A percentile compares a stretch with the other conserved stretches of the same genome.
These are phyloP conservation scores for Odontomyia ornata DNA, from an alignment of 2,888 invertebrate genomes.

Conservation along the genomic window DNA sequence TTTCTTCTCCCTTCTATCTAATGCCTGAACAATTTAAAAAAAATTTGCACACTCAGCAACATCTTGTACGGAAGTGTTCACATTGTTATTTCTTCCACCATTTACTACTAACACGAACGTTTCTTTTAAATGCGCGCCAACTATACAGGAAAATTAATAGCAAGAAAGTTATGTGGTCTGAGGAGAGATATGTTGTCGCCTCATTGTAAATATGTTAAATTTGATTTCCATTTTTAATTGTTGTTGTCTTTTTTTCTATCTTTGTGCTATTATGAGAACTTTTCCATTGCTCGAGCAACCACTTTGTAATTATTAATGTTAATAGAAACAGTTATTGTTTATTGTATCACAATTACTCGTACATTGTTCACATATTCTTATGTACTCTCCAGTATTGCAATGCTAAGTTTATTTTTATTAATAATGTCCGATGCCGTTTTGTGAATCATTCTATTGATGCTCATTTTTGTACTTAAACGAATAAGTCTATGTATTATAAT, in stretches of 20 bases:
- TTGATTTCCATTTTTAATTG: conserved; percentile 16
- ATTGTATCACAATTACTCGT: not conserved
- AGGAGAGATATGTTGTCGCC: conserved; percentile 1
- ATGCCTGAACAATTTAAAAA: not conserved
- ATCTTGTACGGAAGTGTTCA: not conserved
- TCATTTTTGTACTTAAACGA: conserved; percentile 42
- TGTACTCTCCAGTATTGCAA: conserved; percentile 27
- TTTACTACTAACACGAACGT: not conserved
- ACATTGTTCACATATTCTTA: not conserved
- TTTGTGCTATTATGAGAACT: conserved; percentile 15
- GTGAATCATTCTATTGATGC: conserved; percentile 32
- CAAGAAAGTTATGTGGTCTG: conserved; percentile 25
- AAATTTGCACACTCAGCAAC: not conserved
- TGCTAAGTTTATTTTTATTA: conserved; percentile 6
- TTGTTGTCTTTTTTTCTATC: conserved; percentile 5
- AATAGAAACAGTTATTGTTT: conserved; percentile 4
- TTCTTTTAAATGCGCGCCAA: not conserved
- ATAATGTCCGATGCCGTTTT: conserved; percentile 19
- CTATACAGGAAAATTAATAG: not conserved
- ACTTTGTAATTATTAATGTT: not conserved
- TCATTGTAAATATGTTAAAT: conserved; percentile 40
- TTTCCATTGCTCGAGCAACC: not conserved
- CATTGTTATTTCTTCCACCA: too few relatives aligned
- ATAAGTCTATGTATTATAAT: conserved; percentile 35
- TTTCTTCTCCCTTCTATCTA: not conserved